phyloP scores from a whole-genome alignment of 2,113 vertebrate genomes.

The Cacatua alba region DNA sequence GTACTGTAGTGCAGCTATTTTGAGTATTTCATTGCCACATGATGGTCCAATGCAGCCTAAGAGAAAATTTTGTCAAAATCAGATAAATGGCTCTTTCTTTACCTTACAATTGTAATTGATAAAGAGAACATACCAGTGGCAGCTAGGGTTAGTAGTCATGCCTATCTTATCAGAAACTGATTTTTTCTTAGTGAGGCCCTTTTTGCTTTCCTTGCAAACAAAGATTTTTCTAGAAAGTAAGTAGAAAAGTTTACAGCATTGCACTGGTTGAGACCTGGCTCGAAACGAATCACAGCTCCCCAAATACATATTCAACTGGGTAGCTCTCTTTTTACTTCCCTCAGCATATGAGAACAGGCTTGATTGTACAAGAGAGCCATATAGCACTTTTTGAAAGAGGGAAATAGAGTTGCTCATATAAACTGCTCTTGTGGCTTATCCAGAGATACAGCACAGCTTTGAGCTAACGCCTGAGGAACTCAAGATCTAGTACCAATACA shows the following conservation, averaged over 20 bases:
- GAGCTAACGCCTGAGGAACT: background rate
- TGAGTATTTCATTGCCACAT: background rate
- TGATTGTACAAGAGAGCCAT: background rate
- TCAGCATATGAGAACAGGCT: background rate
- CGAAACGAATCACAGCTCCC: background rate
- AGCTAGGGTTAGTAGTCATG: background rate
- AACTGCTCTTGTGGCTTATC: background rate
- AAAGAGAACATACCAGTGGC: background rate
- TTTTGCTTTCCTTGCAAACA: background rate
- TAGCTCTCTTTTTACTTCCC: background rate
- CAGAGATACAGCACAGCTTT: background rate
- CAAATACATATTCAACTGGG: background rate
- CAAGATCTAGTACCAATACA: background rate
- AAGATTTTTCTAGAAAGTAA: background rate
- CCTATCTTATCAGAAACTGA: background rate
- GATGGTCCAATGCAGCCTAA: background rate
- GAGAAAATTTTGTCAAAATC: background rate
- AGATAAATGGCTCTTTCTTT: background rate
- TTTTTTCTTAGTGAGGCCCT: background rate
- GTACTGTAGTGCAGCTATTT: background rate
- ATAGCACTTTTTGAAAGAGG: background rate
- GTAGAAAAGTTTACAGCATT: background rate
- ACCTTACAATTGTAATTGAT: background rate
- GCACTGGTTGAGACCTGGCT: background rate
- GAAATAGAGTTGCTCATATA: background rate